A percentile compares a stretch with the other conserved stretches of the same genome.
Evolutionary conservation across 2,888 invertebrate species (phyloP).

Genomic region (Campaea margaritaria): DNA sequence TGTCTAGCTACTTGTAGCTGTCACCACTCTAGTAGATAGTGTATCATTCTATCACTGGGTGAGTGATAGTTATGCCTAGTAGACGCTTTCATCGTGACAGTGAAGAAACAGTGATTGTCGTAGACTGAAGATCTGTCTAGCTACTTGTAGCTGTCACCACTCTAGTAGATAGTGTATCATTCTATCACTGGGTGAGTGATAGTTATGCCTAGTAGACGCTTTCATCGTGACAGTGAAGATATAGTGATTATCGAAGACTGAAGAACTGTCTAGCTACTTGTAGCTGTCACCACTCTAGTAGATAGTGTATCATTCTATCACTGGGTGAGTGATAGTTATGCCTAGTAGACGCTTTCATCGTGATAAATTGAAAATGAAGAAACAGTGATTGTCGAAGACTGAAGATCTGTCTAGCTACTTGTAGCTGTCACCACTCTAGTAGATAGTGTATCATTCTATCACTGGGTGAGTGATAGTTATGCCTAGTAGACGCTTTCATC

Average conservation of each 20-base stretch:
- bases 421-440: conserved; percentile 23
- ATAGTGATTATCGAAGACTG: background rate
- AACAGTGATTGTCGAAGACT: background rate
- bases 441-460: conserved; percentile 32
- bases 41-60: conserved; percentile 34
- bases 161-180: conserved; percentile 28
- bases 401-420: conserved; percentile 8
- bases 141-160: conserved; percentile 18
- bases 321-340: conserved; percentile 32
- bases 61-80: conserved; percentile 19
- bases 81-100: conserved; percentile 9
- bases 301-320: conserved; percentile 33
- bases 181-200: conserved; percentile 35
- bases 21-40: conserved; percentile 29
- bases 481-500: conserved; percentile 15
- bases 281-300: conserved; percentile 24
- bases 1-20: conserved; percentile 12
- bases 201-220: conserved; percentile 17
- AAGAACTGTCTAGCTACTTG: conserved; percentile 9
- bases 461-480: conserved; percentile 39
- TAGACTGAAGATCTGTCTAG: conserved; percentile 6
- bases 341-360: conserved; percentile 13
- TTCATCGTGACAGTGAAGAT: background rate
- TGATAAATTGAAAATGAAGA: background rate
- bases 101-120: background rate